These are phyloP conservation scores for Thomomys bottae DNA, from an alignment of 2,113 vertebrate genomes.

Conservation along the genomic window DNA sequence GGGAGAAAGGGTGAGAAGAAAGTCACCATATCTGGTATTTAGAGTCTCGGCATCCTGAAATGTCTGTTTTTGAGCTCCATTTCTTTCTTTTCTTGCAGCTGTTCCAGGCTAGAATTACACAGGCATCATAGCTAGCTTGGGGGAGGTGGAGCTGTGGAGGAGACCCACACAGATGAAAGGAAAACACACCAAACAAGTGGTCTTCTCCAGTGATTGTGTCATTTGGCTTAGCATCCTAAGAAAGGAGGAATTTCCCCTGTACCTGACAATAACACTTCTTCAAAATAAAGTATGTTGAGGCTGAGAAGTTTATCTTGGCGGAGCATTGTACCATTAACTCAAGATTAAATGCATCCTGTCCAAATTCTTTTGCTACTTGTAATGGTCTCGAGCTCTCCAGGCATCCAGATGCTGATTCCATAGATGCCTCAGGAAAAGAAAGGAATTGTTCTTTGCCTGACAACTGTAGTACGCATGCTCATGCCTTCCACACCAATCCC, in stretches of 20 bases:
- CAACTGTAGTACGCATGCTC: not conserved
- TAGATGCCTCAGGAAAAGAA: slow-evolving; percentile 61
- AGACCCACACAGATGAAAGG: slow-evolving; percentile 74
- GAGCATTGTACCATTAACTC: slow-evolving; percentile 83
- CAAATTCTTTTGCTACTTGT: slow-evolving; percentile 86
- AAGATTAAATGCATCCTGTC: slow-evolving; percentile 89
- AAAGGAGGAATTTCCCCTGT: slow-evolving; percentile 86
- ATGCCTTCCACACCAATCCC: not conserved
- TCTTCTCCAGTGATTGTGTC: slow-evolving; percentile 74
- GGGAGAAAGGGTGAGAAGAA: not conserved
- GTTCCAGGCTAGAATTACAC: slow-evolving; percentile 57
- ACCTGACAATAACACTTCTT: slow-evolving; percentile 86
- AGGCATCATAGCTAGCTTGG: slow-evolving; percentile 28
- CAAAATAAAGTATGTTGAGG: slow-evolving; percentile 84
- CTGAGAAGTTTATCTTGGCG: slow-evolving; percentile 87
- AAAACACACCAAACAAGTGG: slow-evolving; percentile 67
- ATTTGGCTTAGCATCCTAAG: slow-evolving; percentile 68
- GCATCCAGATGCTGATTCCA: slow-evolving; percentile 84
- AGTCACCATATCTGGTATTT: not conserved
- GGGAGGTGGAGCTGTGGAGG: slow-evolving; percentile 39
- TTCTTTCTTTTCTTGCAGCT: slow-evolving; percentile 56
- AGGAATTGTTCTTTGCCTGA: slow-evolving; percentile 51
- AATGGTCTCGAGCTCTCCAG: slow-evolving; percentile 82
- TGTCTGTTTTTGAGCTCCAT: slow-evolving; percentile 42
- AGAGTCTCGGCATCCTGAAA: slow-evolving; percentile 37